Conservation (phyloP, 1,140 invertebrate species). For the Lutraria rhynchaena region DNA sequence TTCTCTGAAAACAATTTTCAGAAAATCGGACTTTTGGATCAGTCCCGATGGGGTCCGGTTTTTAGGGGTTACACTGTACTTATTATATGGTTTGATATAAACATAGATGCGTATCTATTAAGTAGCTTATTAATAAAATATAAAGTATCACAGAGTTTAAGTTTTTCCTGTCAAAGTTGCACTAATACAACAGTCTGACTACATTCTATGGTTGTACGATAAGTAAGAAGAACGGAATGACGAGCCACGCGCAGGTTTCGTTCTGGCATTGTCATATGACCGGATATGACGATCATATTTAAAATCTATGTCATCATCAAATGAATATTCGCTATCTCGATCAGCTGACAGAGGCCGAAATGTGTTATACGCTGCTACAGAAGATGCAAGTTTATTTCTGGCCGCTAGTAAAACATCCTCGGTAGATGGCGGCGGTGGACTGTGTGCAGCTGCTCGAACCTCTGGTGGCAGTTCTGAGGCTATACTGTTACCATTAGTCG, state of each 20-base stretch:
- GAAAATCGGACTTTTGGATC: too few species aligned
- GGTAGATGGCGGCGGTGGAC: conserved; percentile 45
- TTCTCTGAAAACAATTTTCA: too few species aligned
- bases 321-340: conserved; percentile 65
- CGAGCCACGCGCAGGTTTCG: conserved; percentile 16
- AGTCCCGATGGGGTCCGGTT: too few species aligned
- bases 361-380: conserved; percentile 60
- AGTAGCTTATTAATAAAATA: too few species aligned
- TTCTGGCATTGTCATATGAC: conserved; percentile 67
- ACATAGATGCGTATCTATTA: too few species aligned
- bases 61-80: too few species aligned
- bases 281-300: conserved; percentile 71
- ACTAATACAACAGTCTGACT: too few species aligned
- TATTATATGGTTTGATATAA: too few species aligned
- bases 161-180: too few species aligned
- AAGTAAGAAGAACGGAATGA: conserved; percentile 53
- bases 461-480: conserved; percentile 36
- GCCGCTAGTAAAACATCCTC: conserved; percentile 68
- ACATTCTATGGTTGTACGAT: conserved; percentile 46
- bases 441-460: conserved; percentile 12
- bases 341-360: conserved; percentile 66
- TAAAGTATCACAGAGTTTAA: too few species aligned
- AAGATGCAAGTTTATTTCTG: conserved; percentile 68
- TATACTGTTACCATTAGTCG: conserved; percentile 31
- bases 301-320: conserved; percentile 69